Conservation (phyloP, 2,888 invertebrate species). For the Aquatica leii region DNA sequence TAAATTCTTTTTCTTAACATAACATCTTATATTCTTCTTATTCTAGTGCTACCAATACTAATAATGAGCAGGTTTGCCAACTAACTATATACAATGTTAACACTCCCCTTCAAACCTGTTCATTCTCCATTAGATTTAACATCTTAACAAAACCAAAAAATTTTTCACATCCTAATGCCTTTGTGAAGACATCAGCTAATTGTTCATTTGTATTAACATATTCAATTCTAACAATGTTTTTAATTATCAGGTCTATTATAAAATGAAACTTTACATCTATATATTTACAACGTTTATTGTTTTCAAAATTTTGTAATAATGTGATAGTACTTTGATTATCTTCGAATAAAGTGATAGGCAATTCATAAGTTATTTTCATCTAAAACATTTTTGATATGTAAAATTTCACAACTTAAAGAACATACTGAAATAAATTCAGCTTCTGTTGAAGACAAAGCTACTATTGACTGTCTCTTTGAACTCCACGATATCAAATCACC, state of each 20-base stretch:
- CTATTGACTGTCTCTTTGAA: slow-evolving; percentile 21
- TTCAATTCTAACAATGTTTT: slow-evolving; percentile 8
- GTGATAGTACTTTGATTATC: slow-evolving; percentile 20
- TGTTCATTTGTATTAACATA: slow-evolving; percentile 14
- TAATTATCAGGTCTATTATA: slow-evolving; percentile 11
- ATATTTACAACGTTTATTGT: slow-evolving; percentile 20
- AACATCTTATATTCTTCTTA: too few relatives aligned
- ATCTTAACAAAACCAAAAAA: not conserved
- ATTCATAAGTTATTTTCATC: slow-evolving; percentile 5
- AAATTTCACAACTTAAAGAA: slow-evolving; percentile 1
- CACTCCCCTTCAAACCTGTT: not conserved
- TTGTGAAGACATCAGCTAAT: slow-evolving; percentile 14
- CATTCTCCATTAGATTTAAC: too few relatives aligned
- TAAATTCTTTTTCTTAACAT: too few relatives aligned
- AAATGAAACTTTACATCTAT: slow-evolving; percentile 23
- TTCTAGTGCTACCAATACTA: too few relatives aligned
- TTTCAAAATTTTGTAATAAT: slow-evolving; percentile 24
- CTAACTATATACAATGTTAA: not conserved
- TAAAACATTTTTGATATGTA: slow-evolving; percentile 11
- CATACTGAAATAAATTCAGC: slow-evolving; percentile 11
- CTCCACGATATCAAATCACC: slow-evolving; percentile 19
- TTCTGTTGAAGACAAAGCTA: not conserved
- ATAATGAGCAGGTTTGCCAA: not conserved
- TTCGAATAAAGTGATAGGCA: slow-evolving; percentile 7
- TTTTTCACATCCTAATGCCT: slow-evolving; percentile 9